Conservation (phyloP, 1,140 invertebrate species). For the Cotesia typhae region DNA sequence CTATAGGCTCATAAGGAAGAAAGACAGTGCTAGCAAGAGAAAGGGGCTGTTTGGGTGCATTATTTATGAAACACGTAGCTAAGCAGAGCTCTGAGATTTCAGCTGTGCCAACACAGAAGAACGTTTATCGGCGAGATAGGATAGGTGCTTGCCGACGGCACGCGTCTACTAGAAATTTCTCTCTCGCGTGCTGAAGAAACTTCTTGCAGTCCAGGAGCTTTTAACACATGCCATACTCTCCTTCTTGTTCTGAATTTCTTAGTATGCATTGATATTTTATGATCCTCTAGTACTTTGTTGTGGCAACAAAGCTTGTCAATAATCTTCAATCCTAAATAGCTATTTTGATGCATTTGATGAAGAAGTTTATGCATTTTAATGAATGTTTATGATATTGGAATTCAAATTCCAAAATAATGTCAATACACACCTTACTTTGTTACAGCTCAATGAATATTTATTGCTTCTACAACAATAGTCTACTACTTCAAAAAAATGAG, state of each 20-base stretch:
- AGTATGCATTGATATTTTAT: neutral
- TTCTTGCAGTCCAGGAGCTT: neutral
- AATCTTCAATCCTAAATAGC: too few relatives aligned
- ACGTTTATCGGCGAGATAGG: slow-evolving; percentile 37
- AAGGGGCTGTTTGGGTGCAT: slow-evolving; percentile 42
- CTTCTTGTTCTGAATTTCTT: neutral
- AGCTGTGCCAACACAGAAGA: slow-evolving; percentile 41
- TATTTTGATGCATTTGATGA: too few relatives aligned
- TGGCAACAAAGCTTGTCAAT: too few relatives aligned
- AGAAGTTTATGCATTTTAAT: too few relatives aligned
- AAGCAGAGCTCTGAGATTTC: slow-evolving; percentile 58
- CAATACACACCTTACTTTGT: slow-evolving; percentile 22
- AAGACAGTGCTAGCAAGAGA: slow-evolving; percentile 20
- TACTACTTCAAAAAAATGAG: slow-evolving; percentile 66
- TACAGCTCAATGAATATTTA: slow-evolving; percentile 53
- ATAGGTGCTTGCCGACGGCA: slow-evolving; percentile 33
- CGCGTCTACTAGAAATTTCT: slow-evolving; percentile 9
- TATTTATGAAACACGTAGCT: slow-evolving; percentile 60
- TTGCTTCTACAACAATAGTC: slow-evolving; percentile 64
- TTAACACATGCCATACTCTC: slow-evolving; percentile 9
- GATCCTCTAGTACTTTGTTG: neutral
- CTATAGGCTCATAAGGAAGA: slow-evolving; percentile 3
- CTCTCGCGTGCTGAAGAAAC: neutral
- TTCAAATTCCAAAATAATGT: too few relatives aligned
- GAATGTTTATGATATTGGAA: too few relatives aligned